Base-by-base conservation (phyloP, 2,797 vertebrate species). In the Chlorospingus flavigularis region DNA sequence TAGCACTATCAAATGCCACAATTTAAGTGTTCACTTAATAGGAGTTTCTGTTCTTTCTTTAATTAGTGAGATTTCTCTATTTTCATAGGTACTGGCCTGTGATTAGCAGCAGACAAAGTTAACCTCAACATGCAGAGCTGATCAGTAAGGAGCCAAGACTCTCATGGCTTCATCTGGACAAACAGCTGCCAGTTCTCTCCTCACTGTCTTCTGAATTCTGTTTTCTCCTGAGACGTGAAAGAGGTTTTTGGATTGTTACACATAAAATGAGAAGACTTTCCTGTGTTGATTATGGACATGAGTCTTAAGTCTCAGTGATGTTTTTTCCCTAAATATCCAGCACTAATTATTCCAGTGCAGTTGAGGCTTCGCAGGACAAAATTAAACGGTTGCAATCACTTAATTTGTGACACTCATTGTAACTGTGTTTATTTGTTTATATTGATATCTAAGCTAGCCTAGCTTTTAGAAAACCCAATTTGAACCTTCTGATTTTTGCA, bases 31-130 rank as follows among this genome's bases (percentile, higher is more conserved):
- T 92, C 11, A 11, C 25, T 81, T 74, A 58, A 43, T 47, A 28
- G 3, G 37, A 86, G 33, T 75, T 88, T 84, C 24, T 75, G 33
- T 55, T 83, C 53, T 54, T 88, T 62, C 37, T 86, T 62, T 82
- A 61, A 54, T 92, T 88, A 70, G 83, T 55, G 48, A 92, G 80
- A 58, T 66, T 61, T 35, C 90, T 94, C 55, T 92, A 11, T 90
- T 95, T 94, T 90, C 92, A 5, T 86, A 78, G 92, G 84, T 86
- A 66, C 57, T 92, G 85, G 48, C 45, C 18, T 76, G 45, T 84
- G 82, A 62, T 91, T 89, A 89, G 63, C 55, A 87, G 63, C 74
- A 91, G 80, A 53, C 54, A 78, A 78, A 60, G 51, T 76, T 95
- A 95, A 70, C 72, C 28, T 72, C n/a, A 78, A 42, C 83, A 51